phyloP scores from a whole-genome alignment of 2,797 vertebrate genomes.

The Neopelma chrysocephalum region DNA sequence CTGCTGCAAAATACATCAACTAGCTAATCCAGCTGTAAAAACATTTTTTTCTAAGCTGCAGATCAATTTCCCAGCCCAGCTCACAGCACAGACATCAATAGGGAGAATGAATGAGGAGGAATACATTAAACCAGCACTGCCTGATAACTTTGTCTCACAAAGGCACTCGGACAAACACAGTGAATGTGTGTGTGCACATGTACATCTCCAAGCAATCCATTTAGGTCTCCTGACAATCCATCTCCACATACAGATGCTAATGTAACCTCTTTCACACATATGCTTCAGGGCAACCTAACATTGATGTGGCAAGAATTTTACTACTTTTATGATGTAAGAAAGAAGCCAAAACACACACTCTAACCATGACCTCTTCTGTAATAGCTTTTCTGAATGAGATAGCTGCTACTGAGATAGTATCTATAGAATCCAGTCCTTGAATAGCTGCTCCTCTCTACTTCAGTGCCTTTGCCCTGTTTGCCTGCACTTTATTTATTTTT shows the following conservation, averaged over 20 bases:
- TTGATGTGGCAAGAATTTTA: not conserved
- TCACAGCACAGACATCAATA: not conserved
- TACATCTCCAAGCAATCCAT: not conserved
- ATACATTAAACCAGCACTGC: not conserved
- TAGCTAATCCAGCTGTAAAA: not conserved
- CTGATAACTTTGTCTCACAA: not conserved
- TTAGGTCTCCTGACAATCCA: not conserved
- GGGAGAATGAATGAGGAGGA: not conserved
- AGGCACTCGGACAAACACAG: not conserved
- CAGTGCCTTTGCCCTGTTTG: not conserved
- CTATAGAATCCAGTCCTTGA: not conserved
- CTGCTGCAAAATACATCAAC: not conserved
- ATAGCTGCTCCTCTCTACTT: not conserved
- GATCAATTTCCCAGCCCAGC: not conserved
- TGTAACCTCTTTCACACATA: not conserved
- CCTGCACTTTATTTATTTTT: not conserved
- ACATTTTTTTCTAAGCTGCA: not conserved
- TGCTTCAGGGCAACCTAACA: not conserved
- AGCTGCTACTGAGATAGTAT: not conserved
- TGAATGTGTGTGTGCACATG: not conserved
- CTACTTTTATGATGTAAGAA: not conserved
- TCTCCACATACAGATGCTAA: not conserved
- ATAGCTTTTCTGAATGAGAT: conserved; percentile 27
- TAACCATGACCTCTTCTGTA: not conserved
- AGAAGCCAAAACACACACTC: not conserved